These are phyloP conservation scores for Sebastes vulpes DNA, from an alignment of 2,797 vertebrate species.

Conservation along the genomic window DNA sequence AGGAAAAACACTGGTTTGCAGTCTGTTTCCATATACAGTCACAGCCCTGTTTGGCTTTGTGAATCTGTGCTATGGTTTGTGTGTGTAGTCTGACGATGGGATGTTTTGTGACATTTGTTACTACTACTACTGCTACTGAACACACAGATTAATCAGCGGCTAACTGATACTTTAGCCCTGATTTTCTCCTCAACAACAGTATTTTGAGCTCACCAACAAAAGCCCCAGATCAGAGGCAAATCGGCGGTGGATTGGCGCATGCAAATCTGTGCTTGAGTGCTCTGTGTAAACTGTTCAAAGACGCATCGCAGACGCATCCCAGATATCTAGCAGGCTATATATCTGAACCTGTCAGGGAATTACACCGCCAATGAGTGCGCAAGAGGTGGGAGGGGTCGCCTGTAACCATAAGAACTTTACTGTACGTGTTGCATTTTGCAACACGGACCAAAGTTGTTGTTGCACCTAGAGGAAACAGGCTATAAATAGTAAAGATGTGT, in stretches of 20 bases:
- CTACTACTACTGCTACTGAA: not conserved
- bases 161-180: not conserved
- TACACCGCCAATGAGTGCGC: too few relatives aligned
- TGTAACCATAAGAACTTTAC: too few relatives aligned
- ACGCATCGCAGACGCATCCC: too few relatives aligned
- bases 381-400: too few relatives aligned
- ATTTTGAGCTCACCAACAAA: not conserved
- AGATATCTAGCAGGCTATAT: too few relatives aligned
- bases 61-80: not conserved
- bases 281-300: too few relatives aligned
- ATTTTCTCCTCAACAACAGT: not conserved
- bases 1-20: not conserved
- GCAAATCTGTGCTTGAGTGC: not conserved
- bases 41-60: not conserved
- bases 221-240: not conserved
- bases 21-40: not conserved
- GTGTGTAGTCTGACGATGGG: not conserved
- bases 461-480: too few relatives aligned
- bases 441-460: too few relatives aligned
- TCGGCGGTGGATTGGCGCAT: not conserved
- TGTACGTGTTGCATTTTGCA: too few relatives aligned
- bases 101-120: not conserved
- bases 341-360: too few relatives aligned
- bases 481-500: too few relatives aligned
- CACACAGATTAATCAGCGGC: not conserved